Evolutionary conservation across 2,113 vertebrate genomes (phyloP).

Genomic region (Galbula dea): DNA sequence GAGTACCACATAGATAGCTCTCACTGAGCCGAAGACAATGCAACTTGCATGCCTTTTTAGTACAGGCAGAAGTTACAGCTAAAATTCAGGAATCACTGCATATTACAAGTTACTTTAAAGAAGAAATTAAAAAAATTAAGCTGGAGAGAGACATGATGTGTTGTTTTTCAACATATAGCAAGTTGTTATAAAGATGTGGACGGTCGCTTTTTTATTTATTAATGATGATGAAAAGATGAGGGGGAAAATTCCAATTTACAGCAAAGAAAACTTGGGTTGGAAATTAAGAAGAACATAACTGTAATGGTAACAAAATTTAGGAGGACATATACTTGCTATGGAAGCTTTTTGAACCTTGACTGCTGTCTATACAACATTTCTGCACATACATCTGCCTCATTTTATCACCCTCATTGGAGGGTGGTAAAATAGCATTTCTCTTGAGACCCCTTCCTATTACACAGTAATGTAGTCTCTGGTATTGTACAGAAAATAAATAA

Average conservation of each 20-base stretch:
- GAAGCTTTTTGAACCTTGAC: background rate
- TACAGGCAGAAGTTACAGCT: background rate
- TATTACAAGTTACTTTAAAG: background rate
- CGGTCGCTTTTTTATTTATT: background rate
- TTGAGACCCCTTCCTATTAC: background rate
- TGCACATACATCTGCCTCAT: background rate
- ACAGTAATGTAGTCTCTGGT: background rate
- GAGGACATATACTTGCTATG: background rate
- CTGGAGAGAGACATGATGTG: background rate
- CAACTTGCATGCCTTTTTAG: background rate
- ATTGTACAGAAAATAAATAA: conserved; percentile 11
- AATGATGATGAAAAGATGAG: background rate
- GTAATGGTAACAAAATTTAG: background rate
- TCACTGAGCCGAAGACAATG: background rate
- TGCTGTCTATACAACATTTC: background rate
- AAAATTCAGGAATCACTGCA: background rate
- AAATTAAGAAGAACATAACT: background rate
- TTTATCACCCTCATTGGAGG: background rate
- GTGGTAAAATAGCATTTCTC: background rate
- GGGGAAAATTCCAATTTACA: background rate
- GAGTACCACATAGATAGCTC: background rate
- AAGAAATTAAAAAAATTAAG: background rate
- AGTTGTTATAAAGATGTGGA: background rate
- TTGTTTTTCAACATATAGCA: background rate
- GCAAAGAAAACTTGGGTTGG: background rate